Evolutionary conservation across 2,888 invertebrate species (phyloP).

Genomic region (Ceriagrion tenellum): DNA sequence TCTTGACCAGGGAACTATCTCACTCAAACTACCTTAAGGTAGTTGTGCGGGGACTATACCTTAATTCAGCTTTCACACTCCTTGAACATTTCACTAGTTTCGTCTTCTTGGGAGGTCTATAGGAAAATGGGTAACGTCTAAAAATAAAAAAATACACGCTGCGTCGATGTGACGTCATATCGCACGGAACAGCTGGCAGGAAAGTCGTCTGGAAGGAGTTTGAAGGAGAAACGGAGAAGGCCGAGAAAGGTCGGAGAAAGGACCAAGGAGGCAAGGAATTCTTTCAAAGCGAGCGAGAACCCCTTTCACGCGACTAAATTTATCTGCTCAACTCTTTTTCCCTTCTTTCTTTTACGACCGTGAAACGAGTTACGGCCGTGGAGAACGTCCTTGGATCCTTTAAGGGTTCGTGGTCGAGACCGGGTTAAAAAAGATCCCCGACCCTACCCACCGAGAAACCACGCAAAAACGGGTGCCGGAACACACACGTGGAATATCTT

Average conservation of each 20-base stretch:
- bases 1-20: no score
- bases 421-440: not conserved
- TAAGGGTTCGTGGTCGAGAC: not conserved
- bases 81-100: no score
- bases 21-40: no score
- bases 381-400: not conserved
- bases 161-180: not conserved
- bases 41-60: no score
- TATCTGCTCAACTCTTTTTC: constrained; percentile 8
- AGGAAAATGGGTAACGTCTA: no score
- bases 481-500: constrained; percentile 21
- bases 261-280: not conserved
- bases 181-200: not conserved
- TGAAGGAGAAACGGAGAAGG: not conserved
- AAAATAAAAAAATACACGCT: no score
- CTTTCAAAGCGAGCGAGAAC: not conserved
- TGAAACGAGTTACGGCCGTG: not conserved
- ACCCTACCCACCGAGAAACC: not conserved
- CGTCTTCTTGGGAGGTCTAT: no score
- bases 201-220: not conserved
- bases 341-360: not conserved
- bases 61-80: no score
- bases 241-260: not conserved
- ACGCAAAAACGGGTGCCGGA: not conserved
- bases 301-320: not conserved